Base-by-base conservation (phyloP, 2,888 invertebrate genomes). In the Oscheius onirici region DNA sequence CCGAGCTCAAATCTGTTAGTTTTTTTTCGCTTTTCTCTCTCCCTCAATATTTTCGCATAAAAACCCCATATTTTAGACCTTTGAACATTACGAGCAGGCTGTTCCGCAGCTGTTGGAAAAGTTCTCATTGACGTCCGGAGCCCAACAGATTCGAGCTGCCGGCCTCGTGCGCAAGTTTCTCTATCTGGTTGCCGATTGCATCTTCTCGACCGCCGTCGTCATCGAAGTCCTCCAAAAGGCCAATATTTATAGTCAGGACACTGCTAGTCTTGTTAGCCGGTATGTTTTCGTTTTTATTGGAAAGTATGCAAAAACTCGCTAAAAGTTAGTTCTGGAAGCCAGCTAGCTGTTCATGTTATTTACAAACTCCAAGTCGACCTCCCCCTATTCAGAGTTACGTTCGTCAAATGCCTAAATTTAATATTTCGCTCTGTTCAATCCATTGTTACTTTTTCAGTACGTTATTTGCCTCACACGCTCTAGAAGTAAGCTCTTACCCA, bases 181-280 rank as follows among this genome's bases (percentile, higher is more conserved):
- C 22, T 49, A 52, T 43, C 52, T 66, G 11, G 66, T 66, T 2
- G 52, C 49, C 22, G 66, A 66, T 40, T 15, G 15, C 2, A 40
- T 66, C 1, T 66, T 28, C 22, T 24, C 52, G 6, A 41, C 22
- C 6, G 10, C 28, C 3, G 40, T 52, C 13, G 17, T 41, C 3
- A 15, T 66, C 13, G 54, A 66, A 24, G 43, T 66, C n/a, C 22
- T 66, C 17, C 10, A n/a, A 2, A 40, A 40, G 17, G 54, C 66
- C 34, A 40, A 34, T 3, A 34, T 34, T 34, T 34, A 34, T 34
- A 34, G 34, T 8, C 28, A 51, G 20, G 52, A 52, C 40, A 17
- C 26, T 11, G 3, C 26, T 1, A 26, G 22, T 8, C 15, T 63
- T 22, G 20, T 63, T 49, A 26, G 13, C 15, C 26, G 46, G 63